These are phyloP conservation scores for Eupithecia exiguata DNA, from an alignment of 2,888 invertebrate species.

Conservation along the genomic window DNA sequence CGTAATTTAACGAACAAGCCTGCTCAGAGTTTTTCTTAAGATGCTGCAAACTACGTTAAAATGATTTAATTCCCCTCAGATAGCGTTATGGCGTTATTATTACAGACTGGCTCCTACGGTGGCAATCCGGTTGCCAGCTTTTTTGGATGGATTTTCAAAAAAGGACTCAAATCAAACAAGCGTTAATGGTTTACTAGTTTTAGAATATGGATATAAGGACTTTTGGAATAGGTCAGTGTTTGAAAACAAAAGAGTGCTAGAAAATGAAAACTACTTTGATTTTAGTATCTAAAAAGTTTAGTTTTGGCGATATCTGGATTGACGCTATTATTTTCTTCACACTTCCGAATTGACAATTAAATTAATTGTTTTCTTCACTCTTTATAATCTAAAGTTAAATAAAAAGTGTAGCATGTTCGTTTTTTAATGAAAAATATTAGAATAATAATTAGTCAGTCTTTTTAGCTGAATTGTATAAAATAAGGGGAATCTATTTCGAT, in stretches of 20 bases:
- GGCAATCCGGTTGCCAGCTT: slow-evolving; percentile 20
- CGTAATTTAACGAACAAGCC: slow-evolving; percentile 72
- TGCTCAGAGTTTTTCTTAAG: slow-evolving; percentile 72
- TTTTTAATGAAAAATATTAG: too few relatives aligned
- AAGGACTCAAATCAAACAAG: not conserved
- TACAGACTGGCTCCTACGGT: slow-evolving; percentile 55
- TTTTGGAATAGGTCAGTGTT: not conserved
- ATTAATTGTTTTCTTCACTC: too few relatives aligned
- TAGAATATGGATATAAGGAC: not conserved
- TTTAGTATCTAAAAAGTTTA: not conserved
- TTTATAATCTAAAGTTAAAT: too few relatives aligned
- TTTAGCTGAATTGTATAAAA: not conserved
- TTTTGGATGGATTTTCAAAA: not conserved
- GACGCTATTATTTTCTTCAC: too few relatives aligned
- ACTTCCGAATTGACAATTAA: too few relatives aligned
- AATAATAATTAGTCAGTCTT: too few relatives aligned
- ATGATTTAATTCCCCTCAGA: slow-evolving; percentile 82
- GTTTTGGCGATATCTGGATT: too few relatives aligned
- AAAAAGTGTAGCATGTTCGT: too few relatives aligned
- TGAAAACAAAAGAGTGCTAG: not conserved
- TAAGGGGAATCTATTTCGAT: not conserved
- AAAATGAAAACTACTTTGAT: not conserved
- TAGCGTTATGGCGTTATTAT: slow-evolving; percentile 74
- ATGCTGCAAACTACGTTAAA: slow-evolving; percentile 80
- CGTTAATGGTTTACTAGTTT: not conserved